A percentile compares a stretch with the other conserved stretches of the same genome.
phyloP scores from a whole-genome alignment of 2,888 invertebrate genomes.

The Hemithea aestivaria region DNA sequence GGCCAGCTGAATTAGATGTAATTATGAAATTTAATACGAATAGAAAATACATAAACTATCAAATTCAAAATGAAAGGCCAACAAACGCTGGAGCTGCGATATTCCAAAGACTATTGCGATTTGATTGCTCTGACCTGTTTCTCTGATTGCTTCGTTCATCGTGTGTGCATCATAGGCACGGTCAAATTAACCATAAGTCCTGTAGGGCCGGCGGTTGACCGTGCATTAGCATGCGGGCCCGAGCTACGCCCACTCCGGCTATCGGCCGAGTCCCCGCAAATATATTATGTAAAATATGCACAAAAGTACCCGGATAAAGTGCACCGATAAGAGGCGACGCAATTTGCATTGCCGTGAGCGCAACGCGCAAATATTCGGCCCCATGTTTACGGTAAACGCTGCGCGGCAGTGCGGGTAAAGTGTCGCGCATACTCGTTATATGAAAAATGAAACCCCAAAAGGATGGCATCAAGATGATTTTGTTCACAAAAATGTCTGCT shows the following conservation, averaged over 20 bases:
- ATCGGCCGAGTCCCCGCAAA: slow-evolving; percentile 63
- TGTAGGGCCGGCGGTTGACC: slow-evolving; percentile 40
- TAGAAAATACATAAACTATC: too few species aligned
- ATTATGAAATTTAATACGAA: background rate
- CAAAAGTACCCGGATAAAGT: slow-evolving; percentile 74
- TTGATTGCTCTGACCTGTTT: slow-evolving; percentile 4
- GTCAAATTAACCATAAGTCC: slow-evolving; percentile 22
- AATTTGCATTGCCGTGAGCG: slow-evolving; percentile 71
- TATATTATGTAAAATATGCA: slow-evolving; percentile 75
- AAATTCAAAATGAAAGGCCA: background rate
- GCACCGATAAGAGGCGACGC: slow-evolving; percentile 69
- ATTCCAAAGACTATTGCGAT: slow-evolving; percentile 1
- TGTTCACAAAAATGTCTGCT: too few species aligned
- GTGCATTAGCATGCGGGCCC: slow-evolving; percentile 62
- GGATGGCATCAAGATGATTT: too few species aligned
- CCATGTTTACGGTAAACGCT: slow-evolving; percentile 63
- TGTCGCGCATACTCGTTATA: too few species aligned
- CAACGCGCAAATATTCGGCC: slow-evolving; percentile 52
- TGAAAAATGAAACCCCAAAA: too few species aligned
- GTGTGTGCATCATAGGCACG: slow-evolving; percentile 18
- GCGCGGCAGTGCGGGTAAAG: too few species aligned
- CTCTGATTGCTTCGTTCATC: slow-evolving; percentile 15
- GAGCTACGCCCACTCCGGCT: slow-evolving; percentile 62
- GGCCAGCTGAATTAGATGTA: slow-evolving; percentile 7
- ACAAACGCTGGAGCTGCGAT: background rate